phyloP scores from a whole-genome alignment of 2,113 vertebrate genomes.

The Callocephalon fimbriatum region DNA sequence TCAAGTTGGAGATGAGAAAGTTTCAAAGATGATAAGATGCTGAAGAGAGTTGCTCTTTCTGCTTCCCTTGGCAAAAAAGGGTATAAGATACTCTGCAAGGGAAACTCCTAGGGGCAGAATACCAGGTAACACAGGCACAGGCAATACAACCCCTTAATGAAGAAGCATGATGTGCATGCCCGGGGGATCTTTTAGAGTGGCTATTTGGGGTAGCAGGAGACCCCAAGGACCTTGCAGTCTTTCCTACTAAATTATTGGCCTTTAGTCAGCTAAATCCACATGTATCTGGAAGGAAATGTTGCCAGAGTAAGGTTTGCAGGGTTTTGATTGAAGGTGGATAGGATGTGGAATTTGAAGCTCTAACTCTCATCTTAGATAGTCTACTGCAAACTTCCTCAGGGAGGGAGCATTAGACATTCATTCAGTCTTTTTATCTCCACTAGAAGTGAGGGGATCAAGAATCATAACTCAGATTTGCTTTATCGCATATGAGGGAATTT shows the following conservation, averaged over 20 bases:
- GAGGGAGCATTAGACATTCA: not conserved
- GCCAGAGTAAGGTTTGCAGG: not conserved
- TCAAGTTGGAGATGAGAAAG: not conserved
- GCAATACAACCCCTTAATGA: not conserved
- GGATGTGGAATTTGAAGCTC: not conserved
- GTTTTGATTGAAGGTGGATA: not conserved
- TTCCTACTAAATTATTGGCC: not conserved
- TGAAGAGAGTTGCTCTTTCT: not conserved
- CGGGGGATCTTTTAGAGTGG: not conserved
- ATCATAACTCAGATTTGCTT: not conserved
- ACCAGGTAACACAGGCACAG: not conserved
- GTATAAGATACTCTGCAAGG: not conserved
- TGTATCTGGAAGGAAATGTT: not conserved
- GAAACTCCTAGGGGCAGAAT: not conserved
- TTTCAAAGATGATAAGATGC: not conserved
- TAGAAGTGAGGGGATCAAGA: not conserved
- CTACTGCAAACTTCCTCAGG: not conserved
- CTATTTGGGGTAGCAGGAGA: not conserved
- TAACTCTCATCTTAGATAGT: not conserved
- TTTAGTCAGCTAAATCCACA: not conserved
- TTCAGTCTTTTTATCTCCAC: not conserved
- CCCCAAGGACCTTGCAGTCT: not conserved
- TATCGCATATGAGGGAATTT: not conserved
- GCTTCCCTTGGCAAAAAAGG: not conserved
- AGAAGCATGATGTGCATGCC: not conserved